These are phyloP conservation scores for Actias luna DNA, from an alignment of 2,888 invertebrate species.

Conservation along the genomic window DNA sequence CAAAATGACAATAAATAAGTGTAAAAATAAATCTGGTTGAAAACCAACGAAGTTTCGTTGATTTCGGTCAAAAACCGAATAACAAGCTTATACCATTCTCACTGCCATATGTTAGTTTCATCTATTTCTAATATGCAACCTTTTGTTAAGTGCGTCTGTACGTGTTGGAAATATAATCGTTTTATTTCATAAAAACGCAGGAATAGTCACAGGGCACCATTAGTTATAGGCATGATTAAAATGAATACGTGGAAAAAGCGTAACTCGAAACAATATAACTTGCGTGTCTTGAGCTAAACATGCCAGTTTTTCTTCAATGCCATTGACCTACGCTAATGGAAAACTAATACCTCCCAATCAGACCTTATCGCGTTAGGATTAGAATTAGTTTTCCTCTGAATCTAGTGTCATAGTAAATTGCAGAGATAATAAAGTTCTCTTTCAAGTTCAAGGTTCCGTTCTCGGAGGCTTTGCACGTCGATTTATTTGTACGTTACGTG, in stretches of 20 bases:
- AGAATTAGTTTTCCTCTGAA: conserved; percentile 26
- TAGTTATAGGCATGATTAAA: neutral
- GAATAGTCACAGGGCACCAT: no score
- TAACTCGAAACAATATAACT: neutral
- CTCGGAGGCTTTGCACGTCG: conserved; percentile 9
- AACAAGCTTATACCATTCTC: no score
- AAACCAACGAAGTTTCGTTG: no score
- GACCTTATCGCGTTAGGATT: neutral
- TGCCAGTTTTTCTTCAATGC: conserved; percentile 48
- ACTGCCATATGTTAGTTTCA: no score
- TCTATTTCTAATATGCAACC: no score
- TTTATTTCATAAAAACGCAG: no score
- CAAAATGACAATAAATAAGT: no score
- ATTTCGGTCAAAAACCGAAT: no score
- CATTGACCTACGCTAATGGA: conserved; percentile 23
- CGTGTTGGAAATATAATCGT: no score
- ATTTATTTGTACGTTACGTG: neutral
- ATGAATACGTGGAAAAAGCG: neutral
- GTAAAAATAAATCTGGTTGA: no score
- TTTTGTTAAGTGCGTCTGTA: no score
- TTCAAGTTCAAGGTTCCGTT: conserved; percentile 54
- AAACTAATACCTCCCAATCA: conserved; percentile 20
- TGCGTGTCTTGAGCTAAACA: conserved; percentile 26
- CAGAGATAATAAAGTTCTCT: conserved; percentile 32
- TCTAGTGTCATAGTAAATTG: neutral